Evolutionary conservation across 1,140 invertebrate species (phyloP).

Genomic region (Stegodyphus dumicola): DNA sequence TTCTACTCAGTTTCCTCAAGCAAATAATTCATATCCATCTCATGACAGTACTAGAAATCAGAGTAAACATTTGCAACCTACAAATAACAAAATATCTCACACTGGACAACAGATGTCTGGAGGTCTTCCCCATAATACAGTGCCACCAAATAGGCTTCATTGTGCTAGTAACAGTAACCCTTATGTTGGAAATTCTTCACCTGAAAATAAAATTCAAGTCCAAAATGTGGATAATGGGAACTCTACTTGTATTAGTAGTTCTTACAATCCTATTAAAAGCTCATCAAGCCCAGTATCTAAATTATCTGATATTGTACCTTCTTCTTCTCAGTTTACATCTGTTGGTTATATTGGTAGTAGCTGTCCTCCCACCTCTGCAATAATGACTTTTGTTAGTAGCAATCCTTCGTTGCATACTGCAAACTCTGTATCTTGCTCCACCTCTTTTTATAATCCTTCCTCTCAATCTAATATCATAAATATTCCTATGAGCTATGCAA

Average conservation of each 20-base stretch:
- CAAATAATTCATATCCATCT: constrained; percentile 4
- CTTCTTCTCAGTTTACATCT: constrained; percentile 17
- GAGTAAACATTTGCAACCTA: constrained; percentile 10
- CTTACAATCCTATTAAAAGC: constrained; percentile 9
- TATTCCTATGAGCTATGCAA: constrained; percentile 39
- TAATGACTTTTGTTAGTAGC: constrained; percentile 7
- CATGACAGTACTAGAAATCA: constrained; percentile 25
- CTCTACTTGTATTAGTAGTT: constrained; percentile 10
- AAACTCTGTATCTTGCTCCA: constrained; percentile 20
- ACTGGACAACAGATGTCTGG: constrained; percentile 4
- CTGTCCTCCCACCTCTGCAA: constrained; percentile 5
- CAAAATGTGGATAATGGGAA: constrained; percentile 21
- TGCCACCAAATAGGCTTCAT: constrained; percentile 6
- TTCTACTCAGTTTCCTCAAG: constrained; percentile 23
- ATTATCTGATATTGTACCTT: background rate
- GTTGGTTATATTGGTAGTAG: background rate
- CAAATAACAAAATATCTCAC: background rate
- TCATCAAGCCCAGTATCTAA: background rate
- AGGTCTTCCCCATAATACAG: constrained; percentile 3
- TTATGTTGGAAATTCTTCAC: constrained; percentile 5
- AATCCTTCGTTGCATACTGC: constrained; percentile 27
- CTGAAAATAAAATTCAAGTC: background rate
- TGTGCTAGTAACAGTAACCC: background rate
- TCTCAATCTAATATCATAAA: constrained; percentile 51
- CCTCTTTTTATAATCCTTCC: constrained; percentile 30